phyloP scores from a whole-genome alignment of 2,113 vertebrate species.

The Percina caprodes region DNA sequence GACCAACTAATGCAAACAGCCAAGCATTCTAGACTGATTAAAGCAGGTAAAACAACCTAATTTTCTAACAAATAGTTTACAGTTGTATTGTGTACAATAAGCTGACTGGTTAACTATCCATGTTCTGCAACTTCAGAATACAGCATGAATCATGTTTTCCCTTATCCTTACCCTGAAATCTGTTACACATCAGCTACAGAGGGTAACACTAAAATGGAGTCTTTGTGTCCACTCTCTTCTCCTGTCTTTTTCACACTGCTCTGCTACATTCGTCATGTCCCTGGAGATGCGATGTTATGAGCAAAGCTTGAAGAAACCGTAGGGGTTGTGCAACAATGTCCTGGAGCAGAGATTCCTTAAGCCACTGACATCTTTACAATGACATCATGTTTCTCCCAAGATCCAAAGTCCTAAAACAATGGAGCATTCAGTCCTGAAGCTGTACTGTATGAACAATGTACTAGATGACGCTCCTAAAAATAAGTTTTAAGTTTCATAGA shows the following conservation, averaged over 20 bases:
- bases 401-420: slow-evolving; percentile 43
- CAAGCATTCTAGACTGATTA: neutral
- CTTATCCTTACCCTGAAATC: slow-evolving; percentile 32
- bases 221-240: slow-evolving; percentile 56
- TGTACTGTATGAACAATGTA: slow-evolving; percentile 15
- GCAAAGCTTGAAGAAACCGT: slow-evolving; percentile 49
- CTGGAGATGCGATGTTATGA: slow-evolving; percentile 64
- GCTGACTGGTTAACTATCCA: slow-evolving; percentile 1
- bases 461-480: neutral
- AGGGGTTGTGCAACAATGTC: slow-evolving; percentile 58
- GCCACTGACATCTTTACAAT: slow-evolving; percentile 62
- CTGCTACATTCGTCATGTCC: slow-evolving; percentile 67
- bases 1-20: neutral
- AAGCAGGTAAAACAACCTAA: neutral
- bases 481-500: neutral
- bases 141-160: slow-evolving; percentile 47
- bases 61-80: neutral
- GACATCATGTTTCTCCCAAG: slow-evolving; percentile 56
- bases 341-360: slow-evolving; percentile 55
- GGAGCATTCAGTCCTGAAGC: slow-evolving; percentile 12
- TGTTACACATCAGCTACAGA: slow-evolving; percentile 57
- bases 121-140: slow-evolving; percentile 27
- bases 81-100: neutral
- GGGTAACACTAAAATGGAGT: slow-evolving; percentile 24
- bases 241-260: slow-evolving; percentile 55